Conservation (phyloP, 2,113 vertebrate species). For the Osmerus mordax region DNA sequence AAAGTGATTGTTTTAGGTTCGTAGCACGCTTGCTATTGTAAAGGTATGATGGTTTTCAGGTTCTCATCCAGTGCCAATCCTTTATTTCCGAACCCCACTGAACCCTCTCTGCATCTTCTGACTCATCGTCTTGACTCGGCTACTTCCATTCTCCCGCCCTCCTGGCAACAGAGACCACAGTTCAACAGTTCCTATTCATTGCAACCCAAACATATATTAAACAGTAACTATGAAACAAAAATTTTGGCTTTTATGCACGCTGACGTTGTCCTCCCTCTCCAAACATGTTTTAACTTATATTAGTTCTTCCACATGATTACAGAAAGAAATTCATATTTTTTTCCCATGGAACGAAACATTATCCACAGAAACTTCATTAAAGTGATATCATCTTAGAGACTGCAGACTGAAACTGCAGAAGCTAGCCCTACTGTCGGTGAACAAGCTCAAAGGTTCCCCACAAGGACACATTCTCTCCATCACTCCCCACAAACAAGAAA, state of each 20-base stretch:
- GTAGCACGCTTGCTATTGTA: neutral
- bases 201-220: too few relatives aligned
- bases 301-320: slow-evolving; percentile 46
- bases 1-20: neutral
- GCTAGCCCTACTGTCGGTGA: slow-evolving; percentile 43
- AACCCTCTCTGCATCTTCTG: neutral
- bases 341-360: slow-evolving; percentile 59
- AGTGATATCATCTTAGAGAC: slow-evolving; percentile 57
- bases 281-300: neutral
- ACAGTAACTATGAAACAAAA: too few relatives aligned
- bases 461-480: slow-evolving; percentile 50
- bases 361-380: slow-evolving; percentile 58
- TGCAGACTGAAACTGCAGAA: slow-evolving; percentile 9
- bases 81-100: neutral
- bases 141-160: neutral
- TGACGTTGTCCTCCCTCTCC: slow-evolving; percentile 4
- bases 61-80: slow-evolving; percentile 13
- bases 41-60: neutral
- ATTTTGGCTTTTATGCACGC: too few relatives aligned
- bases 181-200: too few relatives aligned
- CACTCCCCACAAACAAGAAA: slow-evolving; percentile 43
- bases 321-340: slow-evolving; percentile 54
- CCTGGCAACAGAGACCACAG: too few relatives aligned
- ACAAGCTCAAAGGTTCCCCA: slow-evolving; percentile 41
- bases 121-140: neutral